Evolutionary conservation across 2,888 invertebrate genomes (phyloP).

Genomic region (Drosophila barbarae): DNA sequence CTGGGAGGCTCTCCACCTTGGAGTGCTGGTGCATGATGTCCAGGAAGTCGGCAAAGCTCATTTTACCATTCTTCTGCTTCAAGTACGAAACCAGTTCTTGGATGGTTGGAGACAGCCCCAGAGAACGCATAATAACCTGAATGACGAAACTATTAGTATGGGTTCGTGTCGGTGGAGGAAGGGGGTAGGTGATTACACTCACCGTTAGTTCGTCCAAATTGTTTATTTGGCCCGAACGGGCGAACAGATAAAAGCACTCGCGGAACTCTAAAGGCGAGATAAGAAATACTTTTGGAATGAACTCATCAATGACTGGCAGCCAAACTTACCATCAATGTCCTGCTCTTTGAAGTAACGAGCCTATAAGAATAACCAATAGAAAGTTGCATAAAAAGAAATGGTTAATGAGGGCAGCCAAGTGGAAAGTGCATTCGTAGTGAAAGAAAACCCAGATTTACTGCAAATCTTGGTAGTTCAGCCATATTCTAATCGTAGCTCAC

Average conservation of each 20-base stretch:
- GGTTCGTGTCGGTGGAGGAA: neutral
- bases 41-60: conserved; percentile 96
- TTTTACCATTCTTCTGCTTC: conserved; percentile 89
- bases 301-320: conserved; percentile 27
- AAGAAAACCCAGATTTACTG: neutral
- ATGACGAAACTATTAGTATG: neutral
- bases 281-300: conserved; percentile 43
- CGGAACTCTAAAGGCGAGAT: conserved; percentile 87
- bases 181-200: conserved; percentile 32
- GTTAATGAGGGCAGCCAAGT: conserved; percentile 48
- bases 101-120: conserved; percentile 96
- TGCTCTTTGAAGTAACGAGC: conserved; percentile 96
- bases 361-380: conserved; percentile 81
- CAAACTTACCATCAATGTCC: conserved; percentile 92
- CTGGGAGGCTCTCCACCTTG: conserved; percentile 81
- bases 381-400: conserved; percentile 36
- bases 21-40: conserved; percentile 97
- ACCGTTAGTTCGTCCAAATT: conserved; percentile 92
- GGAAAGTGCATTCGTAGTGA: conserved; percentile 48
- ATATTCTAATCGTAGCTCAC: conserved; percentile 22
- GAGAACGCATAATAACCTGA: conserved; percentile 91
- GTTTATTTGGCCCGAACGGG: conserved; percentile 92
- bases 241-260: conserved; percentile 97
- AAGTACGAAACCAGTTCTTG: conserved; percentile 92
- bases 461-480: neutral